Conservation (phyloP, 2,113 vertebrate genomes). For the Eudyptes chrysolophus region DNA sequence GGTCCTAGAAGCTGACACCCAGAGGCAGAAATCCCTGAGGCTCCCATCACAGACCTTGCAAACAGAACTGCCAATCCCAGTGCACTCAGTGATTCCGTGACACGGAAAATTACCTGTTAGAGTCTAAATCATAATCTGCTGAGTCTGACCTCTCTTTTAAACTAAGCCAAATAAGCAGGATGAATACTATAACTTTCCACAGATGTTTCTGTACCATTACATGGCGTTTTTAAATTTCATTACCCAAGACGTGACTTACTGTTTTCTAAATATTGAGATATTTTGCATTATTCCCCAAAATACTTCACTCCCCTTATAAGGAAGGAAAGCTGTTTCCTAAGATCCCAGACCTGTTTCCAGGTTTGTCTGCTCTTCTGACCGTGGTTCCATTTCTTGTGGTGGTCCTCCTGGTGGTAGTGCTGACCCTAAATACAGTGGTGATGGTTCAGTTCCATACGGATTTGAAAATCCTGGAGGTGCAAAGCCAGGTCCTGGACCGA, state of each 20-base stretch:
- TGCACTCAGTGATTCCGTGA: neutral
- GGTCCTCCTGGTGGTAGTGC: slow-evolving; percentile 49
- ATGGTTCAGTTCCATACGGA: slow-evolving; percentile 70
- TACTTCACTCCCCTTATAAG: neutral
- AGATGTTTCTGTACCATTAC: neutral
- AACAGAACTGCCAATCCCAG: neutral
- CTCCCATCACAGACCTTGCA: neutral
- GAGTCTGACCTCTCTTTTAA: neutral
- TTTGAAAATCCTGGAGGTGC: slow-evolving; percentile 63
- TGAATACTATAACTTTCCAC: neutral
- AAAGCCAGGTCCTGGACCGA: slow-evolving; percentile 49
- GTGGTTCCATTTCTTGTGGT: slow-evolving; percentile 13
- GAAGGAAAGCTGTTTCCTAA: neutral
- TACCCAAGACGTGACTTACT: neutral
- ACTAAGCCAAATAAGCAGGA: neutral
- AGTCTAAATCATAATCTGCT: neutral
- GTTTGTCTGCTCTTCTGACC: slow-evolving; percentile 50
- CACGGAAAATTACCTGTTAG: neutral
- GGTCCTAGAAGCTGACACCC: neutral
- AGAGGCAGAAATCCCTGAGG: neutral
- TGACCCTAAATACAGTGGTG: slow-evolving; percentile 61
- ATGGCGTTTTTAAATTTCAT: fast-evolving
- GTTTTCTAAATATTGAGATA: neutral
- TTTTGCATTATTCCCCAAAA: neutral
- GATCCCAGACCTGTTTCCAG: slow-evolving; percentile 69